Conservation (phyloP, 1,140 invertebrate species). For the Nomia melanderi region DNA sequence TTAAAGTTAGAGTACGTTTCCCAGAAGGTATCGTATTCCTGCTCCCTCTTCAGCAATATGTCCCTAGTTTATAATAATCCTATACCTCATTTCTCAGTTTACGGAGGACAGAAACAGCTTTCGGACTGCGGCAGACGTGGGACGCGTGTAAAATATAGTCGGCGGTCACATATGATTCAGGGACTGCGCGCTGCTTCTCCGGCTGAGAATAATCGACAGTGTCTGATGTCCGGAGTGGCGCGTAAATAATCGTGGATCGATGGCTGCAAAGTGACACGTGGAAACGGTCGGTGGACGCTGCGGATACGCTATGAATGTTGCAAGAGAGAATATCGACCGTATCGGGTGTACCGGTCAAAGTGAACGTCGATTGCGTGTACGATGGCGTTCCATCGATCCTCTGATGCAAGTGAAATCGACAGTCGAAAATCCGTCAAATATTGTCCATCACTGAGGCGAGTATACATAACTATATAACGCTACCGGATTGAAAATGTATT, state of each 20-base stretch:
- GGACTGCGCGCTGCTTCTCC: neutral
- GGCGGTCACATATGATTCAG: neutral
- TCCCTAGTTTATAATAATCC: neutral
- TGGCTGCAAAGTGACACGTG: slow-evolving; percentile 34
- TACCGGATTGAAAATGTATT: neutral
- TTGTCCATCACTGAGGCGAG: neutral
- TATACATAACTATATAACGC: neutral
- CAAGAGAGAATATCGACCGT: slow-evolving; percentile 36
- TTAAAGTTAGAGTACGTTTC: neutral
- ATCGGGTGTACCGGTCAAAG: neutral
- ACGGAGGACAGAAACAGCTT: neutral
- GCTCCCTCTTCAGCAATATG: neutral
- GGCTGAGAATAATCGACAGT: slow-evolving; percentile 33
- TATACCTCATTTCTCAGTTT: neutral
- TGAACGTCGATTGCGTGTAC: slow-evolving; percentile 27
- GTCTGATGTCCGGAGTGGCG: slow-evolving; percentile 40
- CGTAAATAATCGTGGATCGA: slow-evolving; percentile 55
- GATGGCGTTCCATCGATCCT: slow-evolving; percentile 14
- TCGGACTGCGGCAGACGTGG: neutral
- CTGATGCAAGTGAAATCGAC: slow-evolving; percentile 36
- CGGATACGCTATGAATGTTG: slow-evolving; percentile 40
- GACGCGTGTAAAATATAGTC: slow-evolving; percentile 3
- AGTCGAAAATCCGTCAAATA: slow-evolving; percentile 16
- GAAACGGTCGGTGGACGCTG: slow-evolving; percentile 13
- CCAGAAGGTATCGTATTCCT: neutral